Conservation (phyloP, 2,888 invertebrate genomes). For the Trissolcus brochymenae region DNA sequence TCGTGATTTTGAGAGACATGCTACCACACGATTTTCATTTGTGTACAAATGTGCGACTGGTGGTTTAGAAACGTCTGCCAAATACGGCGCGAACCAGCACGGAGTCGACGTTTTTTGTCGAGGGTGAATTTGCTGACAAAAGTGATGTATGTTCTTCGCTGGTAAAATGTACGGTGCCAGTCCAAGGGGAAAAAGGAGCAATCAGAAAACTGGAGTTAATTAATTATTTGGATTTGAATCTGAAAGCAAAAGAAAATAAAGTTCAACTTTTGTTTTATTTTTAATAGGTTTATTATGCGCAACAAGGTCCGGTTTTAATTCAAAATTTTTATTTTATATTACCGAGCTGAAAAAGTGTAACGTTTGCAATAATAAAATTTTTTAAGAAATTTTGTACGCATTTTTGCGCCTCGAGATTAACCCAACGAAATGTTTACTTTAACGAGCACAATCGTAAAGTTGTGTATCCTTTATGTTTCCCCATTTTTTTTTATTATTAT, state of each 20-base stretch:
- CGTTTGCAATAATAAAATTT: constrained; percentile 2
- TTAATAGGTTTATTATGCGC: no score
- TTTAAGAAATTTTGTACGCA: constrained; percentile 14
- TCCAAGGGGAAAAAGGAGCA: constrained; percentile 7
- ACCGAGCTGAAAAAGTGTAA: not conserved
- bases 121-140: constrained; percentile 60
- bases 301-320: no score
- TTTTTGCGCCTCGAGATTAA: constrained; percentile 22
- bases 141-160: constrained; percentile 38
- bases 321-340: no score
- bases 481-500: constrained; percentile 16
- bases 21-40: constrained; percentile 38
- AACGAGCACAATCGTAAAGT: constrained; percentile 50
- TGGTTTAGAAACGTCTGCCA: constrained; percentile 54
- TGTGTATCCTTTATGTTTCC: constrained; percentile 33
- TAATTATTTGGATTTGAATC: not conserved
- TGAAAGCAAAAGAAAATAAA: no score
- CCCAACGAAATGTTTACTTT: constrained; percentile 38
- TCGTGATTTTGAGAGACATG: constrained; percentile 49
- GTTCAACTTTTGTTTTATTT: no score
- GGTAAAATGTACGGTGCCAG: constrained; percentile 15
- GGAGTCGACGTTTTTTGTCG: constrained; percentile 29
- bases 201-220: not conserved
- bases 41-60: constrained; percentile 32
- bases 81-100: constrained; percentile 60